Base-by-base conservation (phyloP, 37 sponge, comb jelly and placozoan genomes). In the Trichoplax adhaerens region DNA sequence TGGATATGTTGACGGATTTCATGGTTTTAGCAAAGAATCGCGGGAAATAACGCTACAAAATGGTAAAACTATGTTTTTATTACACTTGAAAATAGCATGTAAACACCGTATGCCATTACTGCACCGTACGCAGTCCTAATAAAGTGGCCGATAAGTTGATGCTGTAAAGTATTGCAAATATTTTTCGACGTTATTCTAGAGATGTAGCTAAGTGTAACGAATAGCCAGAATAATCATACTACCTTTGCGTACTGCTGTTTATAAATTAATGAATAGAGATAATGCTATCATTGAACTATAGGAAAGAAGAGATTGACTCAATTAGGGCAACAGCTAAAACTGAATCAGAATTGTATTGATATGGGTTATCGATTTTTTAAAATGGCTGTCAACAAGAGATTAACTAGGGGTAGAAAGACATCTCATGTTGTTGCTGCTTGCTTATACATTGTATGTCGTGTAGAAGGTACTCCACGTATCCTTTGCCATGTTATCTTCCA, bases 381-480 rank as follows among this genome's bases (percentile, higher is more conserved):
- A 75, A 86, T 98, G 88, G 99, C 99, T 2, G 70, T 92, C 0
- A 74, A 80, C 65, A 61, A 82, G 73, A 82, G 84, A 62, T 80
- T 90, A 50, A 90, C 93, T 0, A 53, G 82, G 12, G 95, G 91
- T 0, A 68, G 83, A n/a, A 87, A 87, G 65, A 80, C 93, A 7
- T 78, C 73, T 58, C 67, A 89, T 54, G 65, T 89, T 59, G 95
- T 86, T 70, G 93, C 99, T 29, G 99, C 94, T 0, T 93, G 94
- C 56, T 83, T 98, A 67, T 98, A 98, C 77, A 80, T 98, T 46
- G 94, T 93, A 69, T 98, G 99, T 65, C 75, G 99, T 56, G 85
- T 87, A 60, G 99, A 98, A 64, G 91, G 91, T 5, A 92, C 94
- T 4, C 90, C 99, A 58, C 99, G 91, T 87, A 98, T 90, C 85